Conservation (phyloP, 2,888 invertebrate species). For the Nephrotoma flavescens region DNA sequence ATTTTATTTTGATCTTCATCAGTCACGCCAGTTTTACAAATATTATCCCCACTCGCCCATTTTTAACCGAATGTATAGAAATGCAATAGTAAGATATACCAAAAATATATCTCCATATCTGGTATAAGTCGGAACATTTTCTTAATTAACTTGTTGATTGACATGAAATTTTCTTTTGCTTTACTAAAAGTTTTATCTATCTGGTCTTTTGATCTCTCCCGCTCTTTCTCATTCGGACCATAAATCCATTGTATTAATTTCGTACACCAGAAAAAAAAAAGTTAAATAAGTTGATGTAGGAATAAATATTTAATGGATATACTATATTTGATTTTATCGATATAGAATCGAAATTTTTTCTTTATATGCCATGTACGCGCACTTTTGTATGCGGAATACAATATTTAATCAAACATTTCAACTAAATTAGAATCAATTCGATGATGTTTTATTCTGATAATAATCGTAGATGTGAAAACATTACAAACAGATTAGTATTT, state of each 20-base stretch:
- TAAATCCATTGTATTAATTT: not conserved
- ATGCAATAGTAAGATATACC: not conserved
- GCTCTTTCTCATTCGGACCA: not conserved
- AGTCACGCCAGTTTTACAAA: not conserved
- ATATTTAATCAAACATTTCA: not conserved
- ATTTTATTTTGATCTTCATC: not conserved
- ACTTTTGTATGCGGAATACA: not conserved
- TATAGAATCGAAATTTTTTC: not conserved
- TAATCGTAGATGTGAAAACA: not conserved
- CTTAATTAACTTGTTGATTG: not conserved
- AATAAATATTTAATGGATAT: not conserved
- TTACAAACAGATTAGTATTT: not conserved
- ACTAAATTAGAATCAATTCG: not conserved
- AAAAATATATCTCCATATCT: not conserved
- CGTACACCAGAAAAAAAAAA: not conserved
- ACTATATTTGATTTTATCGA: not conserved
- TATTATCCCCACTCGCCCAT: not conserved
- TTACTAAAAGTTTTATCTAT: not conserved
- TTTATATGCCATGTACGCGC: not conserved
- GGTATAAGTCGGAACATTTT: not conserved
- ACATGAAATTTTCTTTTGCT: not conserved
- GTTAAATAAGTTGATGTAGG: not conserved
- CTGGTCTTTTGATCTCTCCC: not conserved
- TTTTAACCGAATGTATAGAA: not conserved
- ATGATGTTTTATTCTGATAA: not conserved